Percentiles rank a stretch among this genome's conserved stretches.
phyloP scores from a whole-genome alignment of 1,140 invertebrate genomes.

The Listronotus bonariensis region DNA sequence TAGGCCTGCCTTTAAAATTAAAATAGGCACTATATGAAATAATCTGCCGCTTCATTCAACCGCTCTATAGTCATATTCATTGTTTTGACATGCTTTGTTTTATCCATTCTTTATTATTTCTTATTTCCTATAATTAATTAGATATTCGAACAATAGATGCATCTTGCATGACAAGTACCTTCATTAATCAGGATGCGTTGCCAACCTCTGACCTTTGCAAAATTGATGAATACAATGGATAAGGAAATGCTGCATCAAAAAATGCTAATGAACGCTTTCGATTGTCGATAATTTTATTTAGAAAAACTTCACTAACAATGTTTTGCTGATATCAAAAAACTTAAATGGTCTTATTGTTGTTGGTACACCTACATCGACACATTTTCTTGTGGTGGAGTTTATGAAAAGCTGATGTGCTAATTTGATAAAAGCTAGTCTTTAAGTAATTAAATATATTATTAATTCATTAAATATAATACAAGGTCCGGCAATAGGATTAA shows the following conservation, averaged over 20 bases:
- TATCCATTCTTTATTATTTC: slow-evolving; percentile 4
- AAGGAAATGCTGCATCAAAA: slow-evolving; percentile 30
- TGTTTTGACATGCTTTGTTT: too few species aligned
- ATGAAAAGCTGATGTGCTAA: neutral
- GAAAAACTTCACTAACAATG: slow-evolving; percentile 22
- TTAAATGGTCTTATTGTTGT: slow-evolving; percentile 29
- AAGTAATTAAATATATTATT: too few species aligned
- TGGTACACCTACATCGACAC: slow-evolving; percentile 12
- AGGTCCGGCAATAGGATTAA: too few species aligned
- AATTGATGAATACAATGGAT: slow-evolving; percentile 35
- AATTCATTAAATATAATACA: too few species aligned
- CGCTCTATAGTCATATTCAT: too few species aligned
- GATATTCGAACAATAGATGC: slow-evolving; percentile 36
- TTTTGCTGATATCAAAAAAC: slow-evolving; percentile 14
- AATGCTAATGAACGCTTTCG: slow-evolving; percentile 32
- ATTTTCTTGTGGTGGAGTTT: neutral
- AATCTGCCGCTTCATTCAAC: too few species aligned
- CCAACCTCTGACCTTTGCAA: slow-evolving; percentile 29
- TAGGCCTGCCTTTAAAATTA: too few species aligned
- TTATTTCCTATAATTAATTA: slow-evolving; percentile 34
- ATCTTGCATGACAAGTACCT: slow-evolving; percentile 35
- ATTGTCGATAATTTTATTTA: slow-evolving; percentile 5
- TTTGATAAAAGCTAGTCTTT: too few species aligned
- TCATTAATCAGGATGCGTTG: slow-evolving; percentile 37
- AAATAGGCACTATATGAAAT: too few species aligned